These are phyloP conservation scores for Ciona savignyi DNA, from an alignment of 23 tunicate species.

Conservation along the genomic window DNA sequence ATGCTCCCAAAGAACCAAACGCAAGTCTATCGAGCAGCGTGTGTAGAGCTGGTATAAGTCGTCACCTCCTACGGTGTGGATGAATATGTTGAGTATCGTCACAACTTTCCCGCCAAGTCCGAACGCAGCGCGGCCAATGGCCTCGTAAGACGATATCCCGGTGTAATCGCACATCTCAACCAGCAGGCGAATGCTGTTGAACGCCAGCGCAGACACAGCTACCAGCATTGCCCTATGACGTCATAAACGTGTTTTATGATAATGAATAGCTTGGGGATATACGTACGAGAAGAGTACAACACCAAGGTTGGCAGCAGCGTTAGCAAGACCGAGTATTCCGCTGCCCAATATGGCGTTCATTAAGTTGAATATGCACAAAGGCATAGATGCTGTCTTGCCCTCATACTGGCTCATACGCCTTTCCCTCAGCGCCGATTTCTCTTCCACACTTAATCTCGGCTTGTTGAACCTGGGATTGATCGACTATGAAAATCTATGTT, in stretches of 20 bases:
- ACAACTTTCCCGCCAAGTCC: constrained; percentile 74
- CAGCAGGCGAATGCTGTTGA: constrained; percentile 72
- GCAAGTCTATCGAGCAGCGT: too few species aligned
- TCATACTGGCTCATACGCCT: constrained; percentile 85
- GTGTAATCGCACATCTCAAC: constrained; percentile 95
- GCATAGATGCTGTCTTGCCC: constrained; percentile 90
- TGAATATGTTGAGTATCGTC: constrained; percentile 62
- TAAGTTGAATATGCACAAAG: constrained; percentile 82
- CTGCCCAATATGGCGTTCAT: constrained; percentile 96
- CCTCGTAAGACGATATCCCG: constrained; percentile 82
- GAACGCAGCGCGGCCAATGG: constrained; percentile 73
- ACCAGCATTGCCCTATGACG: constrained; percentile 67
- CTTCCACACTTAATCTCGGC: constrained; percentile 28
- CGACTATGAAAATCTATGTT: too few species aligned
- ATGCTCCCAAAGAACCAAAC: too few species aligned
- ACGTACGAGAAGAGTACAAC: constrained; percentile 72
- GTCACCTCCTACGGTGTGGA: constrained; percentile 93
- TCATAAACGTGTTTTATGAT: too few species aligned
- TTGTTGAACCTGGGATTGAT: too few species aligned
- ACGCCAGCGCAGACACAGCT: constrained; percentile 80
- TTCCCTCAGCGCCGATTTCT: constrained; percentile 34
- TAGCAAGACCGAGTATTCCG: constrained; percentile 87
- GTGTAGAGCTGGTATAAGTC: too few species aligned
- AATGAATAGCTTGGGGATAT: not conserved
- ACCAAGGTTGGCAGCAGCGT: constrained; percentile 79